Percentiles rank a stretch among this genome's conserved stretches.
phyloP scores from a whole-genome alignment of 2,888 invertebrate genomes.

The Diarsia mendica region DNA sequence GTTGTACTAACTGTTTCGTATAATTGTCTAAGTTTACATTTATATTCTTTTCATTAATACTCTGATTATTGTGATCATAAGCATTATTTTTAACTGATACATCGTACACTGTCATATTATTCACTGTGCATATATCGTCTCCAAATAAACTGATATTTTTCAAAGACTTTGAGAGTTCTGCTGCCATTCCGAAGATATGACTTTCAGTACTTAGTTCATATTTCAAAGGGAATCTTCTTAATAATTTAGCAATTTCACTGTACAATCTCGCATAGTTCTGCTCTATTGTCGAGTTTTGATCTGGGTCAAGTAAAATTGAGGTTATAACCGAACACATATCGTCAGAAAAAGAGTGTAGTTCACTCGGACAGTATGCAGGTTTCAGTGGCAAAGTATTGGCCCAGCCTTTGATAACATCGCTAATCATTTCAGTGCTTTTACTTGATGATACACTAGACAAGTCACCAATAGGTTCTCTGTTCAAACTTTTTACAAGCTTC shows the following conservation, averaged over 20 bases:
- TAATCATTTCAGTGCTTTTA: constrained; percentile 16
- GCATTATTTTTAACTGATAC: constrained; percentile 29
- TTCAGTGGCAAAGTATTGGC: constrained; percentile 35
- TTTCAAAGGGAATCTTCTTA: constrained; percentile 39
- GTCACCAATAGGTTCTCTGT: not conserved
- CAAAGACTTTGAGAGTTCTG: constrained; percentile 33
- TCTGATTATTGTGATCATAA: constrained; percentile 54
- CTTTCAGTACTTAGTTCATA: constrained; percentile 33
- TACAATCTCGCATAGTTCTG: constrained; percentile 21
- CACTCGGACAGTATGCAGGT: constrained; percentile 14
- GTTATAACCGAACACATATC: constrained; percentile 44
- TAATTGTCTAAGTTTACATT: constrained; percentile 66
- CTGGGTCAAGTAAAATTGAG: constrained; percentile 20
- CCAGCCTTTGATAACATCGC: constrained; percentile 47
- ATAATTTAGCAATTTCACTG: constrained; percentile 41
- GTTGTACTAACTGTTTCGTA: constrained; percentile 69
- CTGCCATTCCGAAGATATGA: constrained; percentile 32
- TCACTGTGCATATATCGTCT: not conserved
- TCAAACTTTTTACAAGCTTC: constrained; percentile 29
- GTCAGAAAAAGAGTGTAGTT: constrained; percentile 37
- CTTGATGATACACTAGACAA: not conserved
- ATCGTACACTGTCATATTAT: constrained; percentile 35
- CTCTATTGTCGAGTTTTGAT: not conserved
- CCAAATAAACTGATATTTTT: constrained; percentile 14
- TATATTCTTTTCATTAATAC: constrained; percentile 60